Evolutionary conservation across 2,797 vertebrate species (phyloP).

Genomic region (Pseudotriccus pelzelni): DNA sequence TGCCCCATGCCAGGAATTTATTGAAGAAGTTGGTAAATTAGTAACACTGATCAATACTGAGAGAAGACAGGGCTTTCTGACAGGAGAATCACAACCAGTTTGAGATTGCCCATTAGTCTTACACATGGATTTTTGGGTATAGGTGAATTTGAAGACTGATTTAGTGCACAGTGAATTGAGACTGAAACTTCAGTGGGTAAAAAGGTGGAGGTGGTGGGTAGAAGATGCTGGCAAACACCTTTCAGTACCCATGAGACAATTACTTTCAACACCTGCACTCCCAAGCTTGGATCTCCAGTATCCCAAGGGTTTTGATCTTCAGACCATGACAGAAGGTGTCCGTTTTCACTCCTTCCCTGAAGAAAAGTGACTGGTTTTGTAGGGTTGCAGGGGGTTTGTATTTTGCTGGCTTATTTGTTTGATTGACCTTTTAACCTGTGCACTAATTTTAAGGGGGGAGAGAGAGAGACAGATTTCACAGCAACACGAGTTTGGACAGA

Average conservation of each 20-base stretch:
- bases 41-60: neutral
- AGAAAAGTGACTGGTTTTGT: neutral
- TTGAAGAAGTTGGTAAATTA: neutral
- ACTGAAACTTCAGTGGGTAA: neutral
- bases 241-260: neutral
- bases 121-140: neutral
- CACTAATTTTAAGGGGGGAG: neutral
- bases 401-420: neutral
- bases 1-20: neutral
- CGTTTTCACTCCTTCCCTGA: neutral
- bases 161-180: neutral
- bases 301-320: neutral
- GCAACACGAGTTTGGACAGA: slow-evolving; percentile 12
- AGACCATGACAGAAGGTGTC: neutral
- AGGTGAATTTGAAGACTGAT: neutral
- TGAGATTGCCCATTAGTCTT: neutral
- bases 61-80: neutral
- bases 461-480: neutral
- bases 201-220: neutral
- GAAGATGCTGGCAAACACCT: neutral
- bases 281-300: neutral
- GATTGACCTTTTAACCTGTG: neutral
- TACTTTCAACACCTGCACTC: neutral
- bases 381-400: rapidly evolving
- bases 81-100: neutral